These are phyloP conservation scores for Moxostoma hubbsi DNA, from an alignment of 2,797 vertebrate genomes.

Conservation along the genomic window DNA sequence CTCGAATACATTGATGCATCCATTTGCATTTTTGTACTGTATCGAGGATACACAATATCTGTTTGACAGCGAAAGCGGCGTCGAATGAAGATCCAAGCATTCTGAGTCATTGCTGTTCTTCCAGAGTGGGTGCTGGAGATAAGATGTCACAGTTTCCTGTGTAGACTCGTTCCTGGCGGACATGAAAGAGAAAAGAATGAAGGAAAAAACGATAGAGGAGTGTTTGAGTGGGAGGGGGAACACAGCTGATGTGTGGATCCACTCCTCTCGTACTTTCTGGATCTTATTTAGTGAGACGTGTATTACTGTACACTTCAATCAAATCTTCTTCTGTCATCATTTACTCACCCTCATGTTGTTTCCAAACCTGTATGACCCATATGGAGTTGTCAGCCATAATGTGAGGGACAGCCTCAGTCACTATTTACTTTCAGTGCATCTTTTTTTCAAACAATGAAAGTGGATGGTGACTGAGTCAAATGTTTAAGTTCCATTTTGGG, in stretches of 20 bases:
- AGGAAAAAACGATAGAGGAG: constrained; percentile 20
- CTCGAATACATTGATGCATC: background rate
- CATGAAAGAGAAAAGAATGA: constrained; percentile 32
- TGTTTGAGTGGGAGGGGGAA: constrained; percentile 47
- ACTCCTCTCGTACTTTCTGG: constrained; percentile 19
- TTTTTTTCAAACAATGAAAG: no score
- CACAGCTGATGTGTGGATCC: background rate
- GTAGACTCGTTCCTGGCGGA: constrained; percentile 47
- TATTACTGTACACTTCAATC: background rate
- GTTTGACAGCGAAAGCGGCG: background rate
- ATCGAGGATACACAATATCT: background rate
- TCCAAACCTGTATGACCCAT: no score
- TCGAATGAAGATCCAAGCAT: background rate
- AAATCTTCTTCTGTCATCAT: background rate
- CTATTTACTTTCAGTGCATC: no score
- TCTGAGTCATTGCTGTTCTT: constrained; percentile 38
- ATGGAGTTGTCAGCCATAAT: no score
- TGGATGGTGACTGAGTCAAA: no score
- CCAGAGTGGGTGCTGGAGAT: constrained; percentile 55
- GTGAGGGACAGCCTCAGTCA: no score
- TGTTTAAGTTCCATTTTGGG: background rate
- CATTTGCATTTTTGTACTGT: background rate
- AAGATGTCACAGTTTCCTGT: constrained; percentile 37
- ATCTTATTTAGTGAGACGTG: background rate
- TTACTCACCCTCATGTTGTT: no score